phyloP scores from a whole-genome alignment of 2,113 vertebrate genomes.

The Brachionichthys hirsutus region DNA sequence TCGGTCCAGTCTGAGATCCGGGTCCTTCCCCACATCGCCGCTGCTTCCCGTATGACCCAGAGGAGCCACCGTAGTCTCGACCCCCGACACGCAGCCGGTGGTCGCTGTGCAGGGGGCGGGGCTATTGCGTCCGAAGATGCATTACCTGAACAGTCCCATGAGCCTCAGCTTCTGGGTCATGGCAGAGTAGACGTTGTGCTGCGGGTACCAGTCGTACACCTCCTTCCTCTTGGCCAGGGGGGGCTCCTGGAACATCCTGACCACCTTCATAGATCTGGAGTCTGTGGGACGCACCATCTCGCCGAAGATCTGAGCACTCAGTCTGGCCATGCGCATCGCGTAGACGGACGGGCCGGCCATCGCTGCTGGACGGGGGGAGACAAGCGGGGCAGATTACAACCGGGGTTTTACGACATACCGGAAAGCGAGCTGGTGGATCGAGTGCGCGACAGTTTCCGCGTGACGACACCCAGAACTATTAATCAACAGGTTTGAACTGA shows the following conservation, averaged over 20 bases:
- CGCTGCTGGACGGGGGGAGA: conserved; percentile 7
- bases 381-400: background rate
- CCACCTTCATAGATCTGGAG: conserved; percentile 89
- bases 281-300: conserved; percentile 87
- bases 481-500: no score
- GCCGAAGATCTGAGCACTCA: conserved; percentile 91
- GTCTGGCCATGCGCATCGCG: conserved; percentile 85
- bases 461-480: no score
- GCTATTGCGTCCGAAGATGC: no score
- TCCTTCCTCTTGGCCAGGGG: conserved; percentile 85
- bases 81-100: no score
- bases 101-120: no score
- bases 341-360: conserved; percentile 88
- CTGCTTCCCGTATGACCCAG: no score
- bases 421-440: no score
- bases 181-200: conserved; percentile 86
- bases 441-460: no score
- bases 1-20: no score
- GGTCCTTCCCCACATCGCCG: no score
- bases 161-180: conserved; percentile 88
- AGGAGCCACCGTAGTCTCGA: no score
- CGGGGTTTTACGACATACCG: no score
- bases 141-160: conserved; percentile 93
- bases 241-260: conserved; percentile 87
- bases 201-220: conserved; percentile 92